phyloP scores from a whole-genome alignment of 2,113 vertebrate species.

The Cathartes aura region DNA sequence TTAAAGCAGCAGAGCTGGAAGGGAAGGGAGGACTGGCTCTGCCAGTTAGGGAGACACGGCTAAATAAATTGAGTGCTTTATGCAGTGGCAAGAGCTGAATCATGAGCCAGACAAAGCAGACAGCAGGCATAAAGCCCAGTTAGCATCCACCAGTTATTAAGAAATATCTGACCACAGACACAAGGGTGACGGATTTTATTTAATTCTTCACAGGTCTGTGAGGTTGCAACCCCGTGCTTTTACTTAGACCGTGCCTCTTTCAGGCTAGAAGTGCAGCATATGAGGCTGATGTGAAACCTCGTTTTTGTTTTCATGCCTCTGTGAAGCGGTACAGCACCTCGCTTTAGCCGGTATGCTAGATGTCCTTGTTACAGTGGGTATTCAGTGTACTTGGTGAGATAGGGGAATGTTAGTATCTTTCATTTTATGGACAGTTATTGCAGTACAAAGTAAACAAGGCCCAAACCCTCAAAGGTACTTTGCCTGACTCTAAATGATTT shows the following conservation, averaged over 20 bases:
- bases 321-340: rapidly evolving
- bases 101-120: conserved; percentile 4
- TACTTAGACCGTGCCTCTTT: neutral
- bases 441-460: neutral
- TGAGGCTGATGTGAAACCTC: neutral
- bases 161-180: neutral
- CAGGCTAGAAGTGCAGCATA: neutral
- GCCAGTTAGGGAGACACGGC: neutral
- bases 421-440: neutral
- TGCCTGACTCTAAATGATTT: neutral
- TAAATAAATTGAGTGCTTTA: neutral
- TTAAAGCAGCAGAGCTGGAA: neutral
- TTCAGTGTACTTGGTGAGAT: neutral
- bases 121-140: neutral
- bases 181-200: neutral
- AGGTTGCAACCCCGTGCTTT: neutral
- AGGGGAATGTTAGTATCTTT: neutral
- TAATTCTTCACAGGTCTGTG: neutral
- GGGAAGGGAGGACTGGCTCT: neutral
- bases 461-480: neutral
- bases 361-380: neutral
- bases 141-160: neutral
- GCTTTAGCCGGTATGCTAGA: neutral
- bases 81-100: neutral
- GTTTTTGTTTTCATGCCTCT: neutral